Percentiles rank a stretch among this genome's conserved stretches.
These are phyloP conservation scores for Saccostrea echinata DNA, from an alignment of 1,140 invertebrate genomes.

Conservation along the genomic window DNA sequence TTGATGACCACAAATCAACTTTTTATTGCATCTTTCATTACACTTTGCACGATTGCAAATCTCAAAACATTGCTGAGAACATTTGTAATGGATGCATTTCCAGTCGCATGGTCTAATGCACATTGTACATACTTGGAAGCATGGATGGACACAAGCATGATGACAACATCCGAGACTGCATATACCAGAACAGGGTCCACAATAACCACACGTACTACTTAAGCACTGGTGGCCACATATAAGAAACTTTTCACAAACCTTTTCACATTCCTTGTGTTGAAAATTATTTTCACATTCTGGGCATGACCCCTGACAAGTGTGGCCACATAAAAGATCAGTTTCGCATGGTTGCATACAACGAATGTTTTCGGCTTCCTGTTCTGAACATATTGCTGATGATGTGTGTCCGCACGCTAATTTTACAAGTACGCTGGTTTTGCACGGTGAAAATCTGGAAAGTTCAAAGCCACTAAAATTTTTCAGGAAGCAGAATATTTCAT, in stretches of 20 bases:
- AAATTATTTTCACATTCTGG: conserved; percentile 82
- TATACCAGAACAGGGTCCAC: conserved; percentile 85
- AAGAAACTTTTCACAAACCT: conserved; percentile 69
- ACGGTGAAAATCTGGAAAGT: neutral
- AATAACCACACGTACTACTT: conserved; percentile 70
- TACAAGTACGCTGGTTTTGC: neutral
- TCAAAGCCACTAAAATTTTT: neutral
- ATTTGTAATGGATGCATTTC: conserved; percentile 82
- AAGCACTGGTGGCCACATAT: conserved; percentile 77
- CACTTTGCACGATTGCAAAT: conserved; percentile 83
- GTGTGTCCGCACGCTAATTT: neutral
- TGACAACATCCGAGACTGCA: conserved; percentile 83
- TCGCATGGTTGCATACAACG: conserved; percentile 43
- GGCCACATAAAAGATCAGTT: conserved; percentile 60
- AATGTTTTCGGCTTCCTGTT: neutral
- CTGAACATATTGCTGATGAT: neutral
- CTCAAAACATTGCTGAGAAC: conserved; percentile 82
- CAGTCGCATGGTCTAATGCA: conserved; percentile 82
- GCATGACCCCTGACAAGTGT: conserved; percentile 63
- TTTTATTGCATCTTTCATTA: conserved; percentile 53
- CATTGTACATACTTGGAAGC: conserved; percentile 82
- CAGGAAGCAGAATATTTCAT: neutral
- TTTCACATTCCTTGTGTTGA: conserved; percentile 81
- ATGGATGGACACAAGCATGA: conserved; percentile 81
- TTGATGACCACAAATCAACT: conserved; percentile 82